These are phyloP conservation scores for Furnarius figulus DNA, from an alignment of 2,113 vertebrate species.

Conservation along the genomic window DNA sequence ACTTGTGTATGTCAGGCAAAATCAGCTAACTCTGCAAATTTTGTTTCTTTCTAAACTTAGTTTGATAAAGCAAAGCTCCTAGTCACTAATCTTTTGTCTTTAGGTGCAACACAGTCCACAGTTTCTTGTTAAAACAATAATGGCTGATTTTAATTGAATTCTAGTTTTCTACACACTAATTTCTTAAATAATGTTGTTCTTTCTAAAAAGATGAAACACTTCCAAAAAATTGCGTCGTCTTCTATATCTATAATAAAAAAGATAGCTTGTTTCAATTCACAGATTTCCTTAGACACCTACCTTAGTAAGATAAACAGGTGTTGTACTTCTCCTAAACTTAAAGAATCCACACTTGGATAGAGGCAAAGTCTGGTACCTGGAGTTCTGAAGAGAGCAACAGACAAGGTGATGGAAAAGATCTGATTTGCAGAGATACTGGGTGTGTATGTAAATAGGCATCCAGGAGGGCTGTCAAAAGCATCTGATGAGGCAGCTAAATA, in stretches of 20 bases:
- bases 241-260: not conserved
- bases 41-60: not conserved
- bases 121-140: not conserved
- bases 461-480: not conserved
- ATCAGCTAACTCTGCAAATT: not conserved
- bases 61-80: not conserved
- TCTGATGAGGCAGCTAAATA: not conserved
- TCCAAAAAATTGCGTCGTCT: not conserved
- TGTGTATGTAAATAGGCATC: not conserved
- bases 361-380: not conserved
- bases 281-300: not conserved
- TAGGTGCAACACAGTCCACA: not conserved
- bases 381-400: not conserved
- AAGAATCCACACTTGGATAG: not conserved
- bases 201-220: not conserved
- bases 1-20: not conserved
- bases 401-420: not conserved
- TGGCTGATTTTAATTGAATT: not conserved
- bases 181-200: not conserved
- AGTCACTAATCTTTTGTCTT: not conserved
- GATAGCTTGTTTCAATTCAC: not conserved
- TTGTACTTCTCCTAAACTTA: not conserved
- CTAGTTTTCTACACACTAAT: not conserved
- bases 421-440: not conserved
- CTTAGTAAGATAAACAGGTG: not conserved